phyloP scores from a whole-genome alignment of 2,888 invertebrate species.

The Eubasilissa splendida region DNA sequence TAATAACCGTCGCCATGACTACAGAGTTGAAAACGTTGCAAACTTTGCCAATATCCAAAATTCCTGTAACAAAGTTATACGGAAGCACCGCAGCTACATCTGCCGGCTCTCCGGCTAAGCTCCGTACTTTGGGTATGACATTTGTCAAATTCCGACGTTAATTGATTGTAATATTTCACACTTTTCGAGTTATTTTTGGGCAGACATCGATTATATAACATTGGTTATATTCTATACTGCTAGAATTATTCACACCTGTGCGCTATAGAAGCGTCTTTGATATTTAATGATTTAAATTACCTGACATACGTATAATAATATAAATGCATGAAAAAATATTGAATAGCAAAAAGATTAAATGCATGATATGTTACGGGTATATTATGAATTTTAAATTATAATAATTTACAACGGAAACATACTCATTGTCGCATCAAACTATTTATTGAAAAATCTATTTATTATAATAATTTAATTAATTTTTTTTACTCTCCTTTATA shows the following conservation, averaged over 20 bases:
- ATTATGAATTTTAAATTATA: no score
- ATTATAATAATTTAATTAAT: no score
- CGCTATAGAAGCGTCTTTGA: neutral
- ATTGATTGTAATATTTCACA: slow-evolving; percentile 35
- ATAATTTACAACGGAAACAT: no score
- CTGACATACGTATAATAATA: no score
- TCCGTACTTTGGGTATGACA: slow-evolving; percentile 15
- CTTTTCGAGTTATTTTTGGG: slow-evolving; percentile 29
- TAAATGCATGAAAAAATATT: no score
- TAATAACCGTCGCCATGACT: slow-evolving; percentile 31
- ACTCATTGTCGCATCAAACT: no score
- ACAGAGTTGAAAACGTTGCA: neutral
- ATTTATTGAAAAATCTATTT: no score
- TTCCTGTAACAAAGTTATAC: slow-evolving; percentile 22
- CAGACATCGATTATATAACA: slow-evolving; percentile 16
- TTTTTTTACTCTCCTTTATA: no score
- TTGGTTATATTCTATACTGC: neutral
- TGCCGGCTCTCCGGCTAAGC: slow-evolving; percentile 13
- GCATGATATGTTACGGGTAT: no score
- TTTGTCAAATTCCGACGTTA: slow-evolving; percentile 39
- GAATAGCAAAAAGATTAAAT: no score
- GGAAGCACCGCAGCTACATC: slow-evolving; percentile 1
- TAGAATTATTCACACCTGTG: slow-evolving; percentile 9
- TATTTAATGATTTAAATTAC: no score
- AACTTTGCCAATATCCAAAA: slow-evolving; percentile 41